Conservation (phyloP, 2,113 vertebrate genomes). For the Serranochromis macrocephalus region DNA sequence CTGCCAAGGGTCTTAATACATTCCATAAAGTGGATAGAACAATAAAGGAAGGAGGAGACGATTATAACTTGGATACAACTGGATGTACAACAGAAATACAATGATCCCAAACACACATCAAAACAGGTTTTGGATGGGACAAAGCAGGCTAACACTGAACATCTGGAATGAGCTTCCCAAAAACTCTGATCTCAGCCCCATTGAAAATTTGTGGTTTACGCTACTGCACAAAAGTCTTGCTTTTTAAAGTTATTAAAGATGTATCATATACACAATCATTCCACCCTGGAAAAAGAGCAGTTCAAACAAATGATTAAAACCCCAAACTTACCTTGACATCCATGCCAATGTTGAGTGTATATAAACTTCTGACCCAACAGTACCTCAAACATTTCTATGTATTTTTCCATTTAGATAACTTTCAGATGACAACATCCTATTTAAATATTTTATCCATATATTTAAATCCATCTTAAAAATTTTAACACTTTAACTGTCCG, state of each 20-base stretch:
- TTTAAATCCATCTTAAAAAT: constrained; percentile 15
- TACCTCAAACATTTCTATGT: not conserved
- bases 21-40: not conserved
- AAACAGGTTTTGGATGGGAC: not conserved
- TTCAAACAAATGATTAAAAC: not conserved
- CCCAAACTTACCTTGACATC: not conserved
- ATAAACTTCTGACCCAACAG: not conserved
- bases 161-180: not conserved
- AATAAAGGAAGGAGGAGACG: not conserved
- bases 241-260: not conserved
- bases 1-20: not conserved
- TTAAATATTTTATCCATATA: constrained; percentile 17
- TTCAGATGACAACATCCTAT: constrained; percentile 21
- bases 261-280: not conserved
- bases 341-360: not conserved
- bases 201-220: not conserved
- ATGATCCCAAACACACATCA: not conserved
- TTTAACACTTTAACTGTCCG: not conserved
- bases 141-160: not conserved
- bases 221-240: not conserved
- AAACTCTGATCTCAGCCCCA: not conserved
- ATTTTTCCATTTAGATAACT: not conserved
- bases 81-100: not conserved
- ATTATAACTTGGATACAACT: not conserved
- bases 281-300: not conserved